phyloP scores from a whole-genome alignment of 53 echinoderm and acorn worm species.

The Paracentrotus lividus region DNA sequence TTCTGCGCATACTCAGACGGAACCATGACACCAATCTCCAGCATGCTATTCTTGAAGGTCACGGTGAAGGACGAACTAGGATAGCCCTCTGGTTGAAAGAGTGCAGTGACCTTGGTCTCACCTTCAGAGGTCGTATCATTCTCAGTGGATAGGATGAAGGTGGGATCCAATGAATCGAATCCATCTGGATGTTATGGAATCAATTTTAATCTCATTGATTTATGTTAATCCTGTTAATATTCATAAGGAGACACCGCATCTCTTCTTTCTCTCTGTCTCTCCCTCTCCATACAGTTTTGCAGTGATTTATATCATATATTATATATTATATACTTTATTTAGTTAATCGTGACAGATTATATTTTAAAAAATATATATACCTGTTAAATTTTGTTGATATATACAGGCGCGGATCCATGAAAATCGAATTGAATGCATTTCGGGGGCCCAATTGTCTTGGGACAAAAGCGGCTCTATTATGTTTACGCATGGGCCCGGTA shows the following conservation, averaged over 20 bases:
- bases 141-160: constrained; percentile 11
- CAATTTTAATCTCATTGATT: background rate
- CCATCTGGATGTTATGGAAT: background rate
- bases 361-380: too few species aligned
- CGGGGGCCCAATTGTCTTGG: too few species aligned
- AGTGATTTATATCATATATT: too few species aligned
- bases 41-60: constrained; percentile 18
- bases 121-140: background rate
- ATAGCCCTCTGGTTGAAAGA: constrained; percentile 7
- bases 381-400: too few species aligned
- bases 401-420: too few species aligned
- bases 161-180: background rate
- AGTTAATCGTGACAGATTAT: too few species aligned
- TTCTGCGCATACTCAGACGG: constrained; percentile 36
- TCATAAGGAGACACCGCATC: background rate
- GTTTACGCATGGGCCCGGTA: too few species aligned
- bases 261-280: too few species aligned
- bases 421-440: too few species aligned
- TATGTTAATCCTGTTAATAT: background rate
- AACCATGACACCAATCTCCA: constrained; percentile 12
- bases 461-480: too few species aligned
- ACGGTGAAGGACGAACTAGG: constrained; percentile 53
- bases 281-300: too few species aligned
- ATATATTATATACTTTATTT: too few species aligned
- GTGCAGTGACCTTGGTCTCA: constrained; percentile 1